Percentiles rank a stretch among this genome's conserved stretches.
These are phyloP conservation scores for Drosophila fuyamai DNA, from an alignment of 1,140 invertebrate genomes.

Conservation along the genomic window DNA sequence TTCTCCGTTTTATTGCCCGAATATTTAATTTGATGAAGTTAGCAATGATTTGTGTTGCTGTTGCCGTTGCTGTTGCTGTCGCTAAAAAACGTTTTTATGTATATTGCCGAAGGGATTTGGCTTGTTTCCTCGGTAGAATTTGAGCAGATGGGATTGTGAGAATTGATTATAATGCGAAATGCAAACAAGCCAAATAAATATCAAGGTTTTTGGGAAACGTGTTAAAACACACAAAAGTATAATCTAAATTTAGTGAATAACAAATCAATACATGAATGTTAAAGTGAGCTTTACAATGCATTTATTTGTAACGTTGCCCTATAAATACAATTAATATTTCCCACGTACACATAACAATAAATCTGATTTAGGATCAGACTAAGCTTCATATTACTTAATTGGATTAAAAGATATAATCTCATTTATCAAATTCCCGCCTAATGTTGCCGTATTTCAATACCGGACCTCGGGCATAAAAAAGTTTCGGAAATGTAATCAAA, in stretches of 20 bases:
- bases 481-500: constrained; percentile 70
- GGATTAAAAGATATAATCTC: constrained; percentile 43
- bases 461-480: constrained; percentile 16
- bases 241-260: not conserved
- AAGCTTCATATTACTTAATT: constrained; percentile 15
- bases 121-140: constrained; percentile 35
- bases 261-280: constrained; percentile 4
- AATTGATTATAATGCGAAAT: constrained; percentile 58
- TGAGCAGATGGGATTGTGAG: constrained; percentile 57
- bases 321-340: no score
- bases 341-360: not conserved
- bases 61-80: constrained; percentile 39
- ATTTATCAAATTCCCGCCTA: constrained; percentile 40
- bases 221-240: not conserved
- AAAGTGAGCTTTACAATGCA: not conserved
- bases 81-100: constrained; percentile 25
- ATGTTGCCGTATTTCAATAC: constrained; percentile 41
- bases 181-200: constrained; percentile 23
- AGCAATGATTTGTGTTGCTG: constrained; percentile 75
- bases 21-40: constrained; percentile 83
- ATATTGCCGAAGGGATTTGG: constrained; percentile 54
- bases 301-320: no score
- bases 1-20: constrained; percentile 75
- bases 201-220: not conserved
- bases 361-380: not conserved